These are phyloP conservation scores for Sinodicranocentrus sp. DNA, from an alignment of 2,888 invertebrate species.

Conservation along the genomic window DNA sequence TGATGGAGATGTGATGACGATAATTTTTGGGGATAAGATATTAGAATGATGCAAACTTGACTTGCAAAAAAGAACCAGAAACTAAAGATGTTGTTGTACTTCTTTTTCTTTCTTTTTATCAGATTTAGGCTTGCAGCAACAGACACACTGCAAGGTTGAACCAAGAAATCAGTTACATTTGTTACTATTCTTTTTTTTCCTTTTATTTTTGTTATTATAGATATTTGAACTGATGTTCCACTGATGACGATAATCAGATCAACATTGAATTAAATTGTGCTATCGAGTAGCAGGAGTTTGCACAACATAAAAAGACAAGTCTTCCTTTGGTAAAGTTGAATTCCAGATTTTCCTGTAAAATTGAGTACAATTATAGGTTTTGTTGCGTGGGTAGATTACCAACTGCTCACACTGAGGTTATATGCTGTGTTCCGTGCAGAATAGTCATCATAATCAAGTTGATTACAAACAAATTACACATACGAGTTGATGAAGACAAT, in stretches of 20 bases:
- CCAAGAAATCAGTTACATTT: neutral
- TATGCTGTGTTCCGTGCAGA: neutral
- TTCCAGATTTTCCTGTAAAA: constrained; percentile 14
- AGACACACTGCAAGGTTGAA: neutral
- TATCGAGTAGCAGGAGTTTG: neutral
- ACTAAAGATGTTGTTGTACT: constrained; percentile 13
- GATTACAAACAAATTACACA: constrained; percentile 26
- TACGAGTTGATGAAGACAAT: constrained; percentile 11
- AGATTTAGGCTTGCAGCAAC: too few species aligned
- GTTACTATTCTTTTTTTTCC: neutral
- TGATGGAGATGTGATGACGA: constrained; percentile 11
- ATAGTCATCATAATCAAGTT: constrained; percentile 13
- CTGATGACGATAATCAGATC: constrained; percentile 3
- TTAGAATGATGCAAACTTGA: constrained; percentile 30
- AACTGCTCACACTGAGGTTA: neutral
- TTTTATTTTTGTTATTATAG: neutral
- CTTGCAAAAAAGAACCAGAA: constrained; percentile 14
- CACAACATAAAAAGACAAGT: neutral
- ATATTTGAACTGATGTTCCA: neutral
- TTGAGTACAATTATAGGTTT: neutral
- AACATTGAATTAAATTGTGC: constrained; percentile 1
- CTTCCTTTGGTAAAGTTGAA: constrained; percentile 12
- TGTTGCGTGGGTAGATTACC: constrained; percentile 16
- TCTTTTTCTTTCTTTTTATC: too few species aligned
- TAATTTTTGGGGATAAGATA: constrained; percentile 14